phyloP scores from a whole-genome alignment of 2,888 invertebrate species.

The Standfussiana lucernea region DNA sequence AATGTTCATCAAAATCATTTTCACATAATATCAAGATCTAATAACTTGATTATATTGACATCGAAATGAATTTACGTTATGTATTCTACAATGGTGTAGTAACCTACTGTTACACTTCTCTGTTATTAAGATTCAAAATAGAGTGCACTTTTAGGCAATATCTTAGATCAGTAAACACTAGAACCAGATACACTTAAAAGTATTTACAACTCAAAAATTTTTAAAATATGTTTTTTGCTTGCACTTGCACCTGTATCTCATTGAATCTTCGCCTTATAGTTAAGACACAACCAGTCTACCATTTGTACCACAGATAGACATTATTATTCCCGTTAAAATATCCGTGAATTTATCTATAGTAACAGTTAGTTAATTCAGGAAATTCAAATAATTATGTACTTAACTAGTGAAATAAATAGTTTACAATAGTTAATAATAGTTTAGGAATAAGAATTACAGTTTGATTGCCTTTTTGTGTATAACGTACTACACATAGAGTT shows the following conservation, averaged over 20 bases:
- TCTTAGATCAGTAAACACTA: conserved; percentile 73
- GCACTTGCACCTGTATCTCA: conserved; percentile 62
- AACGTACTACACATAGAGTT: conserved; percentile 56
- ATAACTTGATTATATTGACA: conserved; percentile 29
- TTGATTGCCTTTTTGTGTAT: conserved; percentile 66
- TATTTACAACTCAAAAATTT: no score
- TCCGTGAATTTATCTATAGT: conserved; percentile 70
- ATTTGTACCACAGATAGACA: conserved; percentile 63
- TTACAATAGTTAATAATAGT: conserved; percentile 82
- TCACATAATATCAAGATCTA: conserved; percentile 55
- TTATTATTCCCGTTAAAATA: conserved; percentile 67
- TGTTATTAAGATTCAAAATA: conserved; percentile 68
- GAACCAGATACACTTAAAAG: conserved; percentile 48
- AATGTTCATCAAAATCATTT: conserved; percentile 70
- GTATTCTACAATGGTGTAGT: conserved; percentile 38
- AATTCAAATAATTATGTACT: conserved; percentile 81
- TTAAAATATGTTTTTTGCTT: conserved; percentile 51
- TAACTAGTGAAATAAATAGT: conserved; percentile 83
- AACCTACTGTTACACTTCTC: conserved; percentile 57
- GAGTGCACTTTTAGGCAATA: conserved; percentile 74
- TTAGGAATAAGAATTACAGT: conserved; percentile 76
- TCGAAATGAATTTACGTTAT: conserved; percentile 42
- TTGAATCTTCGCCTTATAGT: conserved; percentile 64
- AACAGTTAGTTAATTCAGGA: conserved; percentile 71
- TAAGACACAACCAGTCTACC: conserved; percentile 61